A percentile compares a stretch with the other conserved stretches of the same genome.
Evolutionary conservation across 1,140 invertebrate genomes (phyloP).

Genomic region (Tetramorium parvispinum): DNA sequence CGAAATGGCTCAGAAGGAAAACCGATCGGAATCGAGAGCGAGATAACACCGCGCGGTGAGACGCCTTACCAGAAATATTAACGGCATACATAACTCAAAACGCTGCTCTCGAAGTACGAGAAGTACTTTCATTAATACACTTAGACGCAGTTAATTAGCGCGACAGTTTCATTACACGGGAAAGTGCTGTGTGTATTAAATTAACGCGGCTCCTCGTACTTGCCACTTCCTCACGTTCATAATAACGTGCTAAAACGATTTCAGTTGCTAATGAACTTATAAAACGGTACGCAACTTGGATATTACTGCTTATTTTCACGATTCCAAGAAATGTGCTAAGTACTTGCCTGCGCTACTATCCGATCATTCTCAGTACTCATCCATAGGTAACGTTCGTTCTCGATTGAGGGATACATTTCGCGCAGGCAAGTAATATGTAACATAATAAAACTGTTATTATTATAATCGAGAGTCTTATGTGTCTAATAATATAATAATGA

Average conservation of each 20-base stretch:
- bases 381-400: neutral
- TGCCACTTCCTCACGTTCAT: constrained; percentile 28
- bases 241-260: constrained; percentile 59
- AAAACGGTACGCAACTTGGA: constrained; percentile 50
- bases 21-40: constrained; percentile 24
- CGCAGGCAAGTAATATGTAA: neutral
- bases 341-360: neutral
- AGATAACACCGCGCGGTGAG: neutral
- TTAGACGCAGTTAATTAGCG: constrained; percentile 58
- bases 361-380: neutral
- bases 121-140: constrained; percentile 60
- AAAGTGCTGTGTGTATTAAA: constrained; percentile 62
- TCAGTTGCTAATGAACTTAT: constrained; percentile 60
- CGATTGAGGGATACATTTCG: neutral
- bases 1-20: neutral
- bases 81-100: constrained; percentile 54
- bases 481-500: neutral
- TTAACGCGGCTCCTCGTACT: constrained; percentile 53
- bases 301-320: constrained; percentile 54
- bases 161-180: constrained; percentile 57
- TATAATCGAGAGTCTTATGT: neutral
- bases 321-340: constrained; percentile 7
- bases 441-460: neutral
- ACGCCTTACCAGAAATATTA: constrained; percentile 21
- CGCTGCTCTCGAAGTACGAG: constrained; percentile 42